Evolutionary conservation across 2,888 invertebrate genomes (phyloP), one percentile per base, ranked within the genome.

Genomic region (Tenthredo scrophulariae): DNA sequence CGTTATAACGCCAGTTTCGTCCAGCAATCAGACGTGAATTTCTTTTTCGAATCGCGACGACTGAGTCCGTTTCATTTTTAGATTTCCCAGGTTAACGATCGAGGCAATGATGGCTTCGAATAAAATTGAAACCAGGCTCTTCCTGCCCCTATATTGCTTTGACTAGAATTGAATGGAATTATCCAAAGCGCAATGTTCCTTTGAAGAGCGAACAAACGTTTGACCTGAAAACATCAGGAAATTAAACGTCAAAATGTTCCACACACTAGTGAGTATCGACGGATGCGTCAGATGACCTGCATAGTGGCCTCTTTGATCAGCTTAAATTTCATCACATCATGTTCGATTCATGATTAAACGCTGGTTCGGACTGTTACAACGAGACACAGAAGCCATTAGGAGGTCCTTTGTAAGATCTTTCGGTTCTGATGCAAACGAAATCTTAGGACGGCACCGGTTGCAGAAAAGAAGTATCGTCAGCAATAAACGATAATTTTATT

Each of bases 1-100:
- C 79, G 79, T 54, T 79, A 46, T 46, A 79, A 54, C 79, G 54
- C n/a, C 80, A 80, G 37, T 62, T 77, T 80, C 80, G 80, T 15
- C 40, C 40, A 13, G 62, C 62, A 80, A 80, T 62, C 62, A 29
- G 37, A 26, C 7, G 50, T 33, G 22, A 50, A 26, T 40, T 80
- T 62, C 0, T 50, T 33, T 77, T 9, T 18, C 46, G 18, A 29
- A 54, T 77, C 46, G n/a, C n/a, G 13, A 7, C 5, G 43, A 26
- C 15, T 7, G 43, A 75, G 43, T 10, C 33, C 13, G 4, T 75
- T 75, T 26, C 46, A 50, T 50, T 77, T 54, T 54, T 67, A 33
- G 67, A 77, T 54, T 54, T 77, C 29, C 54, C 50, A 26, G 54
- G 40, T 40, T 26, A 29, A 40, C 72, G 43, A 74, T 74, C 22